Evolutionary conservation across 2,888 invertebrate species (phyloP), one percentile per base, ranked within the genome.

Genomic region (Omphaloscelis lunosa): DNA sequence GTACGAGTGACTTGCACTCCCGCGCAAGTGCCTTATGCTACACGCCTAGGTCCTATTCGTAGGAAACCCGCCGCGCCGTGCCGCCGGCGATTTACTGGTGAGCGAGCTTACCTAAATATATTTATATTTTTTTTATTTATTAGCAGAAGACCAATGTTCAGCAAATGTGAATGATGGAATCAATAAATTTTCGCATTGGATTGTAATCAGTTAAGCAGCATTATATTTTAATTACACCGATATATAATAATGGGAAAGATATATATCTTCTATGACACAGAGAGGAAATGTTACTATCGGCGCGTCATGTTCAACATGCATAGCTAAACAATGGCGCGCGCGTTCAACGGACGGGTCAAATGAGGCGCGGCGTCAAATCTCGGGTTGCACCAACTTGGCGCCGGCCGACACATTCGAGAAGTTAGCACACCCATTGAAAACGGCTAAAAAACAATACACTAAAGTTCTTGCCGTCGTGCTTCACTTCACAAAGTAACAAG

Each of bases 1-100:
- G 96, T 94, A 91, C 91, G 93, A 94, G 92, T 96, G 96, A 96
- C 96, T 96, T 96, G 96, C 96, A 95, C 89, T 92, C 90, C 89
- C 84, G 90, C 88, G 90, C 91, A 87, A 94, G 96, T 95, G 95
- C 93, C 92, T 93, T 95, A 94, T 94, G 94, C 93, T 90, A 85
- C 85, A 90, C 89, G 88, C 84, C 91, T 91, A 89, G 90, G 86
- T 89, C 90, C 88, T 86, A 90, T 90, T 88, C 85, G 75, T 77
- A 80, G 89, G 61, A 81, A 78, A 88, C 91, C 90, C 90, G 89
- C 90, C 89, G 90, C 27, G 20, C 45, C 89, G 89, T 27, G 20
- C 53, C 53, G 61, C 15, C 59, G 34, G 59, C 78, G 90, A 91
- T 91, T 89, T 85, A 89, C 83, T 79, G 79, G 81, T 86, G 78